These are phyloP conservation scores for Noctua janthe DNA, from an alignment of 2,888 invertebrate species.

Conservation along the genomic window DNA sequence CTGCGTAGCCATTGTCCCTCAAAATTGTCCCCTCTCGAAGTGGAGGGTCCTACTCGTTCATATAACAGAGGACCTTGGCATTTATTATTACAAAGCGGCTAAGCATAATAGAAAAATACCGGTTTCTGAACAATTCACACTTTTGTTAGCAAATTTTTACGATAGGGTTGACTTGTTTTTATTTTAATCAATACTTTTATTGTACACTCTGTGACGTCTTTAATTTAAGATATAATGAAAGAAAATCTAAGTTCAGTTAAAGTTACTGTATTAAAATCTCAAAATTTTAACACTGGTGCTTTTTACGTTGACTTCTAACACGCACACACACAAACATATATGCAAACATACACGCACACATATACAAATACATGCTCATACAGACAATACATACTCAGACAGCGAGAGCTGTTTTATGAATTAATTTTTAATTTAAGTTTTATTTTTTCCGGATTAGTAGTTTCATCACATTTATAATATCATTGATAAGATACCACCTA, in stretches of 20 bases:
- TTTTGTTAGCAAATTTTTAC: conserved; percentile 16
- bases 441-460: no score
- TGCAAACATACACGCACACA: no score
- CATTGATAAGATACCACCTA: no score
- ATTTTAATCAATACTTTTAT: background rate
- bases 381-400: no score
- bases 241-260: no score
- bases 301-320: background rate
- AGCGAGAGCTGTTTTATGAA: no score
- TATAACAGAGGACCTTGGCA: conserved; percentile 59
- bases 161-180: conserved; percentile 11
- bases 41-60: conserved; percentile 28
- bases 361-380: no score
- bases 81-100: conserved; percentile 49
- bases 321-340: no score
- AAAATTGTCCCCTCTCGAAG: conserved; percentile 41
- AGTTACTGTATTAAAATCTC: background rate
- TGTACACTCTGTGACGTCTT: background rate
- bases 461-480: no score
- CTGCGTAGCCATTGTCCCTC: conserved; percentile 16
- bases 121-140: conserved; percentile 15
- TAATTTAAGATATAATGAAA: background rate
- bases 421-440: no score
- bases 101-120: conserved; percentile 24
- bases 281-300: background rate